Evolutionary conservation across 2,113 vertebrate species (phyloP), one percentile per base, ranked within the genome.

Genomic region (Erpornis zantholeuca): DNA sequence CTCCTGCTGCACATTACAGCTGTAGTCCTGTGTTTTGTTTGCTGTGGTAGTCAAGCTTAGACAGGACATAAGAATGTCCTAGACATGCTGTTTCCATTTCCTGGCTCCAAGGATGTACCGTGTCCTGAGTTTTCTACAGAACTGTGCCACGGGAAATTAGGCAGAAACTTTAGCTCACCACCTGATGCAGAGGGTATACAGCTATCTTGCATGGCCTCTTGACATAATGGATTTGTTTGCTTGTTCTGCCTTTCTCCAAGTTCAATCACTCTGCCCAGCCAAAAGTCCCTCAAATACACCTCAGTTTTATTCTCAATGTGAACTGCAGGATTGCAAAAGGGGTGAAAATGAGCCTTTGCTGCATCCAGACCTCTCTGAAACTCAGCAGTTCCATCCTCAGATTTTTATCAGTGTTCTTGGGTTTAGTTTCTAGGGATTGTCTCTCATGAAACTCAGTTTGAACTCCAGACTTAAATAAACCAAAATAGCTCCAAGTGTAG

Each of bases 91-190:
- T 33, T 56, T 72, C 27, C 20, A 29, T 71, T 76, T 92, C 17
- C 29, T 54, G 16, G 3, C 11, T 81, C 22, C 0, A 1, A 69
- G 14, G 25, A 50, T 38, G 14, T 6, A 61, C 15, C 0, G 0
- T 42, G 18, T 38, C 49, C 45, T 15, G 29, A 65, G 14, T 77
- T 87, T 64, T 90, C 61, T 69, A 25, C 17, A 61, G 49, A 76
- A 22, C 10, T 17, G 2, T 57, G 14, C 15, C 40, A 25, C 0
- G 0, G 50, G 59, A 93, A 77, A 86, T 59, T 20, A 70, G 8
- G 19, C 57, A 90, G 54, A 53, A 90, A 35, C 20, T 56, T 56
- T 7, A 61, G 6, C 33, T 66, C 15, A 25, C 24, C 54, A 38
- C 2, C 28, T 4, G 1, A 14, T 59, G 10, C 18, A 33, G 29